Conservation (phyloP, 2,113 vertebrate genomes). For the Eurystomus gularis region DNA sequence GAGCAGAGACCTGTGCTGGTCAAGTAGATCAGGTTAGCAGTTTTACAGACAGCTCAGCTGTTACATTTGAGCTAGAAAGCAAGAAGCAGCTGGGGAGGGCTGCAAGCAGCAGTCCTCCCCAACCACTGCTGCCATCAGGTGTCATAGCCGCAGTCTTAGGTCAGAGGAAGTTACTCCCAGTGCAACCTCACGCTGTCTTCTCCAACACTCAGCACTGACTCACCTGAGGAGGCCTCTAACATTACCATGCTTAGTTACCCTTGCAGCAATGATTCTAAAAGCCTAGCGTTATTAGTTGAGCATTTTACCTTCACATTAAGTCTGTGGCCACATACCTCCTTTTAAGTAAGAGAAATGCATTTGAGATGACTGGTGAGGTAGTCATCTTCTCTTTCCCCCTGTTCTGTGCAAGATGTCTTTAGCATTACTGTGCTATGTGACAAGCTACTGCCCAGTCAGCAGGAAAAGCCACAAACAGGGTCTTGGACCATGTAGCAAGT, state of each 20-base stretch:
- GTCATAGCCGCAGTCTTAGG: neutral
- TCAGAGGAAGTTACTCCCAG: neutral
- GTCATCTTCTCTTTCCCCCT: neutral
- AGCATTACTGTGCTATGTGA: neutral
- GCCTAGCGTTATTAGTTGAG: neutral
- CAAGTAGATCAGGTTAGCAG: neutral
- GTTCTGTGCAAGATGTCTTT: neutral
- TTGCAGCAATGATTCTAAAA: neutral
- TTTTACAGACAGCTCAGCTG: neutral
- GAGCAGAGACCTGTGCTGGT: neutral
- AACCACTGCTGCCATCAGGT: neutral
- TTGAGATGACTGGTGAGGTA: neutral
- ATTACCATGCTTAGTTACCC: neutral
- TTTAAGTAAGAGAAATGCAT: neutral
- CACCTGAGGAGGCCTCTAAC: neutral
- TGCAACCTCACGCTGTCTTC: neutral
- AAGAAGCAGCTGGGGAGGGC: neutral
- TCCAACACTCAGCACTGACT: neutral
- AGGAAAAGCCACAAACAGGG: neutral
- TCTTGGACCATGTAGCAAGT: neutral
- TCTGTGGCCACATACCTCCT: neutral
- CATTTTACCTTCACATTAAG: neutral
- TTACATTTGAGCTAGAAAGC: neutral
- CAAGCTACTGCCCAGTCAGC: neutral
- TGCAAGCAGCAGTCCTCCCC: neutral